Evolutionary conservation across 1,140 invertebrate species (phyloP).

Genomic region (Hormaphis cornu): DNA sequence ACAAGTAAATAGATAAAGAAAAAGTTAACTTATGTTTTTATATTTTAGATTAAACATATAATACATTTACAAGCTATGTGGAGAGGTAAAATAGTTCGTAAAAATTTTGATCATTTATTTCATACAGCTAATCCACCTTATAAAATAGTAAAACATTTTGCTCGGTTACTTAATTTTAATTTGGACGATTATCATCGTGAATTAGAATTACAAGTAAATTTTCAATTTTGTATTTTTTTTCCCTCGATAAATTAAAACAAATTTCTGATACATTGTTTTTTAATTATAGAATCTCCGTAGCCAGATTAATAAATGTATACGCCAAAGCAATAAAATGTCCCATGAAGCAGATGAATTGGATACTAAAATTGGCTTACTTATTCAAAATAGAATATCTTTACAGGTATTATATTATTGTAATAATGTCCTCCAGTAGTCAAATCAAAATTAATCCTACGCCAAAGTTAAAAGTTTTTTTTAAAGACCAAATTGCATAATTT

Average conservation of each 20-base stretch:
- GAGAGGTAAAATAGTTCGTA: constrained; percentile 50
- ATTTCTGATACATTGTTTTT: constrained; percentile 35
- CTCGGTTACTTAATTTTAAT: constrained; percentile 60
- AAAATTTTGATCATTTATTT: constrained; percentile 52
- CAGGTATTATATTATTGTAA: neutral
- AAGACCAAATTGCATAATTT: no score
- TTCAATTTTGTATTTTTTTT: constrained; percentile 26
- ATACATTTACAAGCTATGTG: constrained; percentile 58
- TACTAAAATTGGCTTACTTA: constrained; percentile 70
- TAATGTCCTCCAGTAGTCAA: no score
- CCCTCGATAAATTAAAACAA: neutral
- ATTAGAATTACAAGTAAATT: constrained; percentile 51
- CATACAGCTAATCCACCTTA: constrained; percentile 57
- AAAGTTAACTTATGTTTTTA: neutral
- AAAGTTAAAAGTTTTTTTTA: no score
- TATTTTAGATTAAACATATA: constrained; percentile 44
- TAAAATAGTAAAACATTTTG: constrained; percentile 61
- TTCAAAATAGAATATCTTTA: constrained; percentile 65
- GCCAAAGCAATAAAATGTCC: constrained; percentile 65
- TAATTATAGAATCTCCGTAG: constrained; percentile 51
- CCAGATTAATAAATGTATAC: constrained; percentile 64
- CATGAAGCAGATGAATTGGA: constrained; percentile 69
- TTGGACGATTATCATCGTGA: constrained; percentile 63
- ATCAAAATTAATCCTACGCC: no score
- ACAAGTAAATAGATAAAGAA: neutral